Percentiles rank a stretch among this genome's conserved stretches.
Conservation (phyloP, 2,113 vertebrate genomes). For the Speoplatyrhinus poulsoni region DNA sequence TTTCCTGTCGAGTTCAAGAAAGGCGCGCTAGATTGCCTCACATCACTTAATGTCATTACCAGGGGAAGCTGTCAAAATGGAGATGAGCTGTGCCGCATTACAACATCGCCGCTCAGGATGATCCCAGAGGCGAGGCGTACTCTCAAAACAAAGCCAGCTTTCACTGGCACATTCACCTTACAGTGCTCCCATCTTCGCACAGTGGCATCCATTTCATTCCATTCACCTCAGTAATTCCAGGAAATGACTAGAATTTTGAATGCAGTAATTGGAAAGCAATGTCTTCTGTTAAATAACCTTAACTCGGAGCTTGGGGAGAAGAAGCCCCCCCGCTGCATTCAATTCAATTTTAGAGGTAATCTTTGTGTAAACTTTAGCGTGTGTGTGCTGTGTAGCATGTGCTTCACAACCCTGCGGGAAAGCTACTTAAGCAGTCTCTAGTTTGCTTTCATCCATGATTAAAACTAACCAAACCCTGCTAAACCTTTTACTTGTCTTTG, state of each 20-base stretch:
- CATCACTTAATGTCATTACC: conserved; percentile 66
- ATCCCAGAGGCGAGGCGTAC: conserved; percentile 28
- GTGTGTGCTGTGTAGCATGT: conserved; percentile 3
- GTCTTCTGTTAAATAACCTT: conserved; percentile 21
- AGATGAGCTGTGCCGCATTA: conserved; percentile 52
- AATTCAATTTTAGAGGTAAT: conserved; percentile 2
- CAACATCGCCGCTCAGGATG: conserved; percentile 38
- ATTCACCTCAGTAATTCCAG: conserved; percentile 49
- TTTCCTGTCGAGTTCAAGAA: conserved; percentile 46
- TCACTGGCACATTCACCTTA: conserved; percentile 13
- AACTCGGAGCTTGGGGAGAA: conserved; percentile 6
- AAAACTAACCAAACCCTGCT: conserved; percentile 29
- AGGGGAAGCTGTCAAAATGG: conserved; percentile 66
- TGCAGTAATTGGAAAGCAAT: conserved; percentile 35
- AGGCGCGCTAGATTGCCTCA: conserved; percentile 51
- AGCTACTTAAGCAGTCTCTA: conserved; percentile 26
- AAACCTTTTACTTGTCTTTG: conserved; percentile 29
- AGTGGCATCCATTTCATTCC: conserved; percentile 10
- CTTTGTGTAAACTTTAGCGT: conserved; percentile 14
- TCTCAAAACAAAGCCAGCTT: conserved; percentile 35
- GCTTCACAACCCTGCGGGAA: conserved; percentile 6
- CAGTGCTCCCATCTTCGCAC: conserved; percentile 18
- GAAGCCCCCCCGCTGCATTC: conserved; percentile 1
- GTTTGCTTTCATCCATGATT: conserved; percentile 33
- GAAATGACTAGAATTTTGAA: conserved; percentile 43